Evolutionary conservation across 2,113 vertebrate genomes (phyloP).

Genomic region (Theristicus caerulescens): DNA sequence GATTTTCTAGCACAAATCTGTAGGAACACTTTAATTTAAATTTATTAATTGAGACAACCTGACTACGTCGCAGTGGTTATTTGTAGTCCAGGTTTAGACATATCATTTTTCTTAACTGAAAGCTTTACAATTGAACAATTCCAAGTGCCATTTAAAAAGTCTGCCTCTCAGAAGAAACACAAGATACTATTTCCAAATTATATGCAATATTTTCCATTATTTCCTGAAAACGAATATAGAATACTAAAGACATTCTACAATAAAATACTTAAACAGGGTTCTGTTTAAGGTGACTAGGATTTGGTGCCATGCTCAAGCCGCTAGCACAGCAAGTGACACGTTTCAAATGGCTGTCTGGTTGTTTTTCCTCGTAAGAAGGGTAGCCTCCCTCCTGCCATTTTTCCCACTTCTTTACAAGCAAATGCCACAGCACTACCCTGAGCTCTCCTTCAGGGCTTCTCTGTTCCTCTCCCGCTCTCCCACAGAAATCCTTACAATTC

Average conservation of each 20-base stretch:
- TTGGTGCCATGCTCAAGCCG: rapidly evolving
- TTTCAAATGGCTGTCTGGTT: not conserved
- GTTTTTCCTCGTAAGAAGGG: not conserved
- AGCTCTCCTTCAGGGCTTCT: not conserved
- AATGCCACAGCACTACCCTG: not conserved
- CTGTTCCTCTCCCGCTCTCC: not conserved
- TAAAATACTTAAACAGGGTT: not conserved
- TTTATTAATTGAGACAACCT: not conserved
- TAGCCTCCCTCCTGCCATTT: not conserved
- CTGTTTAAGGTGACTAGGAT: not conserved
- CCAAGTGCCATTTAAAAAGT: not conserved
- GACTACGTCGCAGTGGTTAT: not conserved
- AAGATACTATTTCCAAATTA: not conserved
- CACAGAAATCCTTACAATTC: not conserved
- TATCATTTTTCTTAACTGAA: not conserved
- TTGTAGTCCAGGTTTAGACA: not conserved
- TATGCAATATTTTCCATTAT: not conserved
- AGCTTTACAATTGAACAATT: not conserved
- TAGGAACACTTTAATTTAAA: not conserved
- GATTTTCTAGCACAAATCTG: not conserved
- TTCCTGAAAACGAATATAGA: not conserved
- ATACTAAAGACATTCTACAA: not conserved
- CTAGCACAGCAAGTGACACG: not conserved
- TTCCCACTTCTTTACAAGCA: not conserved
- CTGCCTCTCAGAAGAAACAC: not conserved